Base-by-base conservation (phyloP, 2,888 invertebrate genomes). In the Drosophila phalerata region DNA sequence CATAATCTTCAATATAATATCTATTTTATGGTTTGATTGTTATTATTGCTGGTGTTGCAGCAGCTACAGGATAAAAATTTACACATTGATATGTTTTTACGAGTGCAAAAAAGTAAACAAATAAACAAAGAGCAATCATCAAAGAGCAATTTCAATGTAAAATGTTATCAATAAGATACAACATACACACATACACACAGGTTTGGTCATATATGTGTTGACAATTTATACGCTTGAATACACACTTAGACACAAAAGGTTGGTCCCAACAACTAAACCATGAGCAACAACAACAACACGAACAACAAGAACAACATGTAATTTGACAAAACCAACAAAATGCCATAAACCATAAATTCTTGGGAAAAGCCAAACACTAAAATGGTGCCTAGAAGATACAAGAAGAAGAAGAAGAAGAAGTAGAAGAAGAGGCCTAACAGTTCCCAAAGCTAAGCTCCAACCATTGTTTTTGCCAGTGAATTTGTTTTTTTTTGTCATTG, bases 311-410 rank as follows among this genome's bases (percentile, higher is more conserved):
- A 77, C 19, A 28, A 71, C 56, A 74, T 70, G 85, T 86, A 86
- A 88, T 87, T 89, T 86, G 85, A 87, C 85, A 86, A 81, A 81
- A 88, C 77, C 76, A 81, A 73, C 68, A 73, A 76, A 80, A 84
- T 69, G 74, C 79, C 85, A 89, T 89, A 88, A 90, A 81, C 86
- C 83, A 89, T 88, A 89, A 83, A 90, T 83, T 90, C 76, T 77
- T 78, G 52, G 69, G 69, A 57, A 66, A 72, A 68, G 75, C 68
- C 68, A 61, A 47, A 55, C 83, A 85, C 85, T 84, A 84, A 86
- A 84, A 79, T 57, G 67, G 37, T 49, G 65, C 69, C 65, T 48
- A 61, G 55, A 37, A 47, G 43, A 63, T 60, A 57, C 51, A 42
- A 40, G 10, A 40, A 40, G 55, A 42, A 40, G 10, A 40, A 40